These are phyloP conservation scores for Anthopleura sola DNA, from an alignment of 64 coral and sea anemone genomes.

Conservation along the genomic window DNA sequence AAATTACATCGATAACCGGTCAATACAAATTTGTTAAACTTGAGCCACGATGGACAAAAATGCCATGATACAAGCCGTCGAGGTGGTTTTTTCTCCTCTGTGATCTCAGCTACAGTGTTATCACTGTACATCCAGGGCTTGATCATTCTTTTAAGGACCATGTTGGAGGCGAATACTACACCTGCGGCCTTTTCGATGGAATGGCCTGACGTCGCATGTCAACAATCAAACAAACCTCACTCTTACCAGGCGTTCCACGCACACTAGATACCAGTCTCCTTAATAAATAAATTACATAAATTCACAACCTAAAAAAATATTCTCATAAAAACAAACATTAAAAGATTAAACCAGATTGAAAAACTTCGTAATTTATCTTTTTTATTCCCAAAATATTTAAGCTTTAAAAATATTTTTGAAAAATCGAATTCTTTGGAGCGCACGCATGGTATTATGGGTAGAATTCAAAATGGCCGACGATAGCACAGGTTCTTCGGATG, in stretches of 20 bases:
- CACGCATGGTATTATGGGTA: constrained; percentile 22
- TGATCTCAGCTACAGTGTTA: neutral
- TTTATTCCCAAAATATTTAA: too few relatives aligned
- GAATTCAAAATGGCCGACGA: constrained; percentile 55
- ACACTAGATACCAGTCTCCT: neutral
- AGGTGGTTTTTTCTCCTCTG: neutral
- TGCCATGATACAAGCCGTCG: constrained; percentile 5
- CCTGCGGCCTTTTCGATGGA: neutral
- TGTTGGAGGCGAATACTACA: neutral
- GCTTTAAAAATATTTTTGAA: too few relatives aligned
- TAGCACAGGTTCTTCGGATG: neutral
- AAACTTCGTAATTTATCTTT: too few relatives aligned
- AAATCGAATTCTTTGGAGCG: neutral
- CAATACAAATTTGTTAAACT: constrained; percentile 82
- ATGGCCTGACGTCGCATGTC: neutral
- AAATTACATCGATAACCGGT: constrained; percentile 75
- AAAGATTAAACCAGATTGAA: neutral
- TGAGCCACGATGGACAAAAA: constrained; percentile 64
- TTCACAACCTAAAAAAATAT: neutral
- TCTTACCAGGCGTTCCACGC: constrained; percentile 9
- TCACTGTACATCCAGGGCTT: neutral
- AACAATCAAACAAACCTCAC: neutral
- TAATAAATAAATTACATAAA: neutral
- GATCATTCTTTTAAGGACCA: constrained; percentile 26
- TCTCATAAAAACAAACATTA: too few relatives aligned